Base-by-base conservation (phyloP, 2,797 vertebrate genomes). In the Pseudotriccus pelzelni region DNA sequence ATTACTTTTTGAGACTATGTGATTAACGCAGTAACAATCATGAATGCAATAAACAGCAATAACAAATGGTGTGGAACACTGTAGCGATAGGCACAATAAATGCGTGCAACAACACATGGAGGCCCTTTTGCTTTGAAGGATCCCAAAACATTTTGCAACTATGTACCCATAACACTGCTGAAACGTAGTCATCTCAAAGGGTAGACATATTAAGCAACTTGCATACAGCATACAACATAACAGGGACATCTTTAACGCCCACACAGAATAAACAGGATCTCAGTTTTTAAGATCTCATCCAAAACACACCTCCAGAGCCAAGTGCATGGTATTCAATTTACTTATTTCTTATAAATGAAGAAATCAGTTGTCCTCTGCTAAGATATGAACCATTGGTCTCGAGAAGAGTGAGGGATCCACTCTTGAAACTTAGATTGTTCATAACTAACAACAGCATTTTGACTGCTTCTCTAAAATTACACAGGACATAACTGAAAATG, bases 261-360 rank as follows among this genome's bases (percentile, higher is more conserved):
- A 84, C 77, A 28, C 24, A 90, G 52, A 87, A 95, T 59, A 94
- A 95, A 93, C 37, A 89, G 44, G 44, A 87, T 82, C 90, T 89
- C 80, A 60, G 41, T 77, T 92, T 94, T 90, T 73, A 74, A 82
- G 30, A 59, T 36, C 74, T 67, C 63, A 67, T 89, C 86, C 90
- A 96, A 93, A 94, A 94, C 36, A 92, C 67, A 77, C 86, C 90
- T 75, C 89, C 88, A 64, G 8, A 84, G 56, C 8, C 77, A 76
- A 93, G 70, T 53, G 53, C 14, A 52, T 2, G 37, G 47, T 49
- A 84, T 81, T 76, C 77, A 21, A 47, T 66, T 87, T 84, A 82
- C 12, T 90, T 75, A 77, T 46, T 95, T 93, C 59, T 73, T 32
- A 79, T 18, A 90, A 76, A 84, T n/a, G 55, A 90, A 82, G 39